Base-by-base conservation (phyloP, 1,140 invertebrate genomes). In the Eriosoma lanigerum region DNA sequence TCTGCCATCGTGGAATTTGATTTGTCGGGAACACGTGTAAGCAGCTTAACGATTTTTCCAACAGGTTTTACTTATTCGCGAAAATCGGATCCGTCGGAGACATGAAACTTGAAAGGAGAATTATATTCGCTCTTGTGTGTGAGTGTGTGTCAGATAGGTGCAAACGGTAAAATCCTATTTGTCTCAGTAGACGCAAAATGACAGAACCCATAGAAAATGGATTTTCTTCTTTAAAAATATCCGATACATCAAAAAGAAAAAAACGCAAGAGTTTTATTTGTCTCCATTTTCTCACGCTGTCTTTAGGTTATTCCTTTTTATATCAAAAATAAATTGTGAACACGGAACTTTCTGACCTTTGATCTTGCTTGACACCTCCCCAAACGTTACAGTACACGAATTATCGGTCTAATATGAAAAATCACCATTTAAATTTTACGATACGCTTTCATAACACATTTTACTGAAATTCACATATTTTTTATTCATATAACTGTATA, bases 281-380 rank as follows among this genome's bases (percentile, higher is more conserved):
- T 48, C 19, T 58, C 12, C 32, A 13, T 24, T 17, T 21, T 32
- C 32, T 9, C 15, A 13, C 29, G 10, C 32, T 24, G 38, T n/a
- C 19, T 8, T 38, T 38, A 38, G 32, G 32, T 38, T 38, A 4
- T 38, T 38, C 32, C 32, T 54, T 44, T 44, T 38, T 24, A 38
- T 48, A 76, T 76, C 24, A n/a, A 58, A 76, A 76, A 76, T 58
- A 58, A 58, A 76, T 76, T 44, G 73, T n/a, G 66, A 29, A 21
- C 26, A 58, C 13, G 13, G 21, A 76, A 44, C 72, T 56, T 13
- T 13, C n/a, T 29, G 38, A 56, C 32, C 52, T 75, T 75, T 58
- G 73, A 58, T 46, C 48, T 56, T 21, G 13, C 12, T 46, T 3
- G 44, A n/a, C 15, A 12, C n/a, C 12, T 48, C n/a, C 8, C 3